phyloP scores from a whole-genome alignment of 2,888 invertebrate species.

The Norana najaformis region DNA sequence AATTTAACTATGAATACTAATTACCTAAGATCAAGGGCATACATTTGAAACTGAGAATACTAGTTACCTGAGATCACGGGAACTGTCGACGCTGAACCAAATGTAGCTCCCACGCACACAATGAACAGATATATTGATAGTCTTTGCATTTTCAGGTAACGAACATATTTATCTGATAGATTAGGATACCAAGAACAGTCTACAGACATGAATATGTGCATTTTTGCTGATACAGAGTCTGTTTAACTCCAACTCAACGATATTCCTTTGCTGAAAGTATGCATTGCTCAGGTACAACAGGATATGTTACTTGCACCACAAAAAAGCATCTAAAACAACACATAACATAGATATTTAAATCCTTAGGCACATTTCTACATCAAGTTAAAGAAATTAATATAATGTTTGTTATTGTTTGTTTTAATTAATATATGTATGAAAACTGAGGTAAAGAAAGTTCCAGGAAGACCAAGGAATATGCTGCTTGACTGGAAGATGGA shows the following conservation, averaged over 20 bases:
- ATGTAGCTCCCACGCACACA: not conserved
- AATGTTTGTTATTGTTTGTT: not conserved
- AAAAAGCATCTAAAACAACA: not conserved
- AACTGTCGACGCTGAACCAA: not conserved
- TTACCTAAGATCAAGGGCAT: not conserved
- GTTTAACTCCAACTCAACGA: not conserved
- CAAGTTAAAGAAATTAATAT: not conserved
- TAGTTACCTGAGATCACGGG: constrained; percentile 5
- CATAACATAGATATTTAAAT: not conserved
- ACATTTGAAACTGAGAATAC: not conserved
- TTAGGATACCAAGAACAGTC: not conserved
- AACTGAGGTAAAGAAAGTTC: too few species aligned
- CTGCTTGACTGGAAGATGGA: too few species aligned
- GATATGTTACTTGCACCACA: not conserved
- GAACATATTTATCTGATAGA: not conserved
- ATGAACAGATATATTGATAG: not conserved
- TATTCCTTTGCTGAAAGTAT: not conserved
- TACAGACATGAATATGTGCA: not conserved
- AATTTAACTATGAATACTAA: too few species aligned
- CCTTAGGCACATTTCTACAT: not conserved
- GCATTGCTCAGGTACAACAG: not conserved
- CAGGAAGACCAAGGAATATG: too few species aligned
- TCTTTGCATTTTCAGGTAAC: not conserved
- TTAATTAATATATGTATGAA: not conserved
- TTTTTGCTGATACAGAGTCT: not conserved